These are phyloP conservation scores for Serripes groenlandicus DNA, from an alignment of 2,888 invertebrate species.

Conservation along the genomic window DNA sequence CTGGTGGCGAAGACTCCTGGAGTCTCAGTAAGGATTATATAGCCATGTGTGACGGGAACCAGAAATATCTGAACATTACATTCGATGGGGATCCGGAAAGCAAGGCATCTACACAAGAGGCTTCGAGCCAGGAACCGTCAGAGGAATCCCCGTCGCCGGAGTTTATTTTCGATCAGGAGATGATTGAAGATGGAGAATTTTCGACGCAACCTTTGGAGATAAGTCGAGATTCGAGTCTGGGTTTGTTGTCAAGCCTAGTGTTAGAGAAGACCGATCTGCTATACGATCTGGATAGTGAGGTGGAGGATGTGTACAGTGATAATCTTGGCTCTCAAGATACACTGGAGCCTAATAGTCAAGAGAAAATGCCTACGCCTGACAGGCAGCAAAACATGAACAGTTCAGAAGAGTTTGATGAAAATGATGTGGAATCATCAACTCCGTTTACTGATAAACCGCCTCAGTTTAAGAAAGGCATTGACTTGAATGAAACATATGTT, in stretches of 20 bases:
- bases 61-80: constrained; percentile 70
- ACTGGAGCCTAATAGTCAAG: constrained; percentile 59
- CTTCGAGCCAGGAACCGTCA: constrained; percentile 57
- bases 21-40: constrained; percentile 62
- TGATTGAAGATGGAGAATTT: constrained; percentile 69
- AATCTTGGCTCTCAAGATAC: constrained; percentile 58
- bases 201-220: constrained; percentile 55
- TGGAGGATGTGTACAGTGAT: constrained; percentile 37
- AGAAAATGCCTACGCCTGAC: constrained; percentile 57
- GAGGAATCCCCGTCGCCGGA: constrained; percentile 65
- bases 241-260: constrained; percentile 64
- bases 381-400: constrained; percentile 62
- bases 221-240: constrained; percentile 71
- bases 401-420: constrained; percentile 65
- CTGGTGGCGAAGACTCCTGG: constrained; percentile 65
- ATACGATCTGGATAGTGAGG: constrained; percentile 64
- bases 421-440: constrained; percentile 70
- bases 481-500: constrained; percentile 69
- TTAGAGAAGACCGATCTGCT: constrained; percentile 61
- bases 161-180: constrained; percentile 67
- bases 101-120: constrained; percentile 60
- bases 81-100: constrained; percentile 70
- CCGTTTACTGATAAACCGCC: constrained; percentile 60
- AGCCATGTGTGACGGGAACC: constrained; percentile 61
- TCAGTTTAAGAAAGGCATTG: constrained; percentile 26